phyloP scores from a whole-genome alignment of 2,113 vertebrate genomes.

The Indicator maculatus region DNA sequence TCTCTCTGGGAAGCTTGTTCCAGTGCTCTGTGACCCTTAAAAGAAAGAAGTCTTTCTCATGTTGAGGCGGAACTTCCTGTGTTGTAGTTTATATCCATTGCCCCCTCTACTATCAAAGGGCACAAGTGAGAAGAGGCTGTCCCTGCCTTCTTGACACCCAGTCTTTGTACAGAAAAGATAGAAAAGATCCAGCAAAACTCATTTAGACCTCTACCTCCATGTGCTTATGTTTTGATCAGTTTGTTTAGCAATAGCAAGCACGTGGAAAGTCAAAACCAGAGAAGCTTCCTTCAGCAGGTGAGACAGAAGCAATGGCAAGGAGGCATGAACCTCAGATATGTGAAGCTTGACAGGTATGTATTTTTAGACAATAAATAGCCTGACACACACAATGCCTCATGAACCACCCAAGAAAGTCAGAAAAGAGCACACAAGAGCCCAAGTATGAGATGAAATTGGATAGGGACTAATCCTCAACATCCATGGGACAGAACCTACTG shows the following conservation, averaged over 20 bases:
- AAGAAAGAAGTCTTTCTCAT: too few species aligned
- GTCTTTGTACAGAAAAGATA: too few species aligned
- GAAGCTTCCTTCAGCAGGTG: not conserved
- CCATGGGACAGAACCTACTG: not conserved
- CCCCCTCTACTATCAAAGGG: too few species aligned
- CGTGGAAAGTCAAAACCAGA: not conserved
- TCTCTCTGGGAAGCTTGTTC: too few species aligned
- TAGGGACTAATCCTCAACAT: too few species aligned
- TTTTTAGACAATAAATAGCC: not conserved
- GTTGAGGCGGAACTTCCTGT: too few species aligned
- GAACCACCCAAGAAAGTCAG: not conserved
- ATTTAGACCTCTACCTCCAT: not conserved
- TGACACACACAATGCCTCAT: accelerated
- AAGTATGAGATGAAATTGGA: too few species aligned
- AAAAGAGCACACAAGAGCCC: not conserved
- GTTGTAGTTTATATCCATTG: too few species aligned
- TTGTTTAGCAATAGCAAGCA: not conserved
- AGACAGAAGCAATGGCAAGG: not conserved
- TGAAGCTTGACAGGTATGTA: not conserved
- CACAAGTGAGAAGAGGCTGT: too few species aligned
- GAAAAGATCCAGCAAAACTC: not conserved
- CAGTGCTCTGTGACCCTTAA: too few species aligned
- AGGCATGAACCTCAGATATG: not conserved
- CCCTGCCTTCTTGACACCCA: too few species aligned
- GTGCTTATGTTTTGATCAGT: not conserved